Conservation (phyloP, 1,140 invertebrate species). For the Philotrypesis tridentata region DNA sequence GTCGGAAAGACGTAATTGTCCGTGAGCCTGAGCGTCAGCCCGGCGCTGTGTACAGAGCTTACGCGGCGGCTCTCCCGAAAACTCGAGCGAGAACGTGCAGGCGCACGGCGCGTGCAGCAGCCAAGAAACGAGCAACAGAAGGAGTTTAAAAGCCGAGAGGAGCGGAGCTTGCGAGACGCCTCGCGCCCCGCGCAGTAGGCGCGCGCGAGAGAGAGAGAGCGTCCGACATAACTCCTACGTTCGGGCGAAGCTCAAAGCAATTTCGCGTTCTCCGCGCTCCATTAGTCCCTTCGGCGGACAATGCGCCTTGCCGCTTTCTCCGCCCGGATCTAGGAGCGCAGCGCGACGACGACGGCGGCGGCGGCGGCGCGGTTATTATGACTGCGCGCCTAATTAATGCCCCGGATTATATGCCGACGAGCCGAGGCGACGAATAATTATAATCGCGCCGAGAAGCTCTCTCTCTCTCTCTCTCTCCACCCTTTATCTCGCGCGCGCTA, state of each 20-base stretch:
- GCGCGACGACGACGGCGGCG: background rate
- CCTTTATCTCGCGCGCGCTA: too few species aligned
- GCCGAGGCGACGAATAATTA: constrained; percentile 58
- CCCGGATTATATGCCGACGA: constrained; percentile 60
- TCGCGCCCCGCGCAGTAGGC: too few species aligned
- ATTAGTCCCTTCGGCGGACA: constrained; percentile 60
- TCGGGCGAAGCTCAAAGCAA: constrained; percentile 27
- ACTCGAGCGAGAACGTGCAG: too few species aligned
- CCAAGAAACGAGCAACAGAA: too few species aligned
- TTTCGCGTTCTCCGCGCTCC: constrained; percentile 55
- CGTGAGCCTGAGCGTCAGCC: too few species aligned
- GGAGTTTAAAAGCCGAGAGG: too few species aligned
- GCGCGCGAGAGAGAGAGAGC: background rate
- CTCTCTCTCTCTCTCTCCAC: too few species aligned
- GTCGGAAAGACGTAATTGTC: too few species aligned
- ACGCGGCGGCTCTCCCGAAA: too few species aligned
- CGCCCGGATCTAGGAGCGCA: constrained; percentile 25
- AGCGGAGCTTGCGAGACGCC: too few species aligned
- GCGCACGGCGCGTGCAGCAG: too few species aligned
- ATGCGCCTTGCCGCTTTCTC: constrained; percentile 48
- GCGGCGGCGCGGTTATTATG: constrained; percentile 65
- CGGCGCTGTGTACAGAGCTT: too few species aligned
- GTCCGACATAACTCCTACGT: constrained; percentile 1
- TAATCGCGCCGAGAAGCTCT: constrained; percentile 55
- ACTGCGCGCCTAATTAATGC: constrained; percentile 69